Conservation (phyloP, 2,888 invertebrate genomes). For the Resseliella maxima region DNA sequence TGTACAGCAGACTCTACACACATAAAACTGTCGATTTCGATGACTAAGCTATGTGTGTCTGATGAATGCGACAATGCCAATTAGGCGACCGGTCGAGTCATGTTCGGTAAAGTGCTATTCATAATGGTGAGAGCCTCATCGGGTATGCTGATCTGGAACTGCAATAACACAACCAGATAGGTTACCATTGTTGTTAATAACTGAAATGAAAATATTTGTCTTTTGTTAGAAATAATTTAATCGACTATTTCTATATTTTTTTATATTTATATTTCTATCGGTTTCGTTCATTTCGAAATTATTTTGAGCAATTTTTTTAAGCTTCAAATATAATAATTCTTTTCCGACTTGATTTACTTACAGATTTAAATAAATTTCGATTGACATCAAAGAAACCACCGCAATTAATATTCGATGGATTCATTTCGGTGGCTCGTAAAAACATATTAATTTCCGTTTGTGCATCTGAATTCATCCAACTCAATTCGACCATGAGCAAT, state of each 20-base stretch:
- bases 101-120: background rate
- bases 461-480: conserved; percentile 81
- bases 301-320: background rate
- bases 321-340: too few species aligned
- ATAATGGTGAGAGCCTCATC: conserved; percentile 66
- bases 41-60: conserved; percentile 7
- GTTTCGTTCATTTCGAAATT: too few species aligned
- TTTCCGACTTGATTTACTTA: too few species aligned
- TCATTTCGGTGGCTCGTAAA: conserved; percentile 80
- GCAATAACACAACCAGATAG: conserved; percentile 78
- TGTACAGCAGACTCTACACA: background rate
- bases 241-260: background rate
- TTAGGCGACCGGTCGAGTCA: background rate
- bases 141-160: conserved; percentile 82
- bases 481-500: conserved; percentile 76
- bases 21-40: background rate
- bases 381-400: conserved; percentile 81
- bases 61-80: background rate
- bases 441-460: conserved; percentile 84
- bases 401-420: conserved; percentile 78
- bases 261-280: too few species aligned
- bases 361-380: conserved; percentile 78
- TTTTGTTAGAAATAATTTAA: background rate
- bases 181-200: conserved; percentile 81
- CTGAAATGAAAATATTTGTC: conserved; percentile 65